phyloP scores from a whole-genome alignment of 2,113 vertebrate species.

The Crypturellus undulatus region DNA sequence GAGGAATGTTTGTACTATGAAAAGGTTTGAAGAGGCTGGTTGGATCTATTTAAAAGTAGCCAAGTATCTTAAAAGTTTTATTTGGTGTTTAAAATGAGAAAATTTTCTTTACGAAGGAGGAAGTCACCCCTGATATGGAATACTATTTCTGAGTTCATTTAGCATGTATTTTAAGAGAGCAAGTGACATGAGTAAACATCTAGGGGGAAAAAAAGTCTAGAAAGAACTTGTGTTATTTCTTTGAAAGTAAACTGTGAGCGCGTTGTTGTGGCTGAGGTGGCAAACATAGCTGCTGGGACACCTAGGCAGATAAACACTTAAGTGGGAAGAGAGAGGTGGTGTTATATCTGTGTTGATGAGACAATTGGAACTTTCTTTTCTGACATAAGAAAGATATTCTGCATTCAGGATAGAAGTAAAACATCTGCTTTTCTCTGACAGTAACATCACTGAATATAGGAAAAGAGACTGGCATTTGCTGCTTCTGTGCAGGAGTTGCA shows the following conservation, averaged over 20 bases:
- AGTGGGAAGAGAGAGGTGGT: background rate
- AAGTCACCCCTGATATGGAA: background rate
- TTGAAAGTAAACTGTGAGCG: background rate
- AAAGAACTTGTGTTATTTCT: background rate
- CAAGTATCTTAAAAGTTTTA: background rate
- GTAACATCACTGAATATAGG: background rate
- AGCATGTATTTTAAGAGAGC: fast-evolving
- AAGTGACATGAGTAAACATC: background rate
- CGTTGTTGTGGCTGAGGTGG: background rate
- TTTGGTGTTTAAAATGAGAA: background rate
- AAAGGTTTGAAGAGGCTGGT: background rate
- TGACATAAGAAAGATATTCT: background rate
- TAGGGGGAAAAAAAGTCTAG: background rate
- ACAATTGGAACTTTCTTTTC: background rate
- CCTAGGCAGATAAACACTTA: background rate
- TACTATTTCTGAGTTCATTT: background rate
- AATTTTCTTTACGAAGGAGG: background rate
- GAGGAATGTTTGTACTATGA: background rate
- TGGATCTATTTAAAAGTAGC: background rate
- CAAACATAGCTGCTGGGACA: background rate
- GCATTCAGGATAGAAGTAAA: background rate
- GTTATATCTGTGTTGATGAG: background rate
- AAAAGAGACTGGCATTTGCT: background rate
- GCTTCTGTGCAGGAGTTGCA: fast-evolving
- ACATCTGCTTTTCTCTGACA: background rate